Conservation (phyloP, 2,797 vertebrate genomes). For the Aselliscus stoliczkanus region DNA sequence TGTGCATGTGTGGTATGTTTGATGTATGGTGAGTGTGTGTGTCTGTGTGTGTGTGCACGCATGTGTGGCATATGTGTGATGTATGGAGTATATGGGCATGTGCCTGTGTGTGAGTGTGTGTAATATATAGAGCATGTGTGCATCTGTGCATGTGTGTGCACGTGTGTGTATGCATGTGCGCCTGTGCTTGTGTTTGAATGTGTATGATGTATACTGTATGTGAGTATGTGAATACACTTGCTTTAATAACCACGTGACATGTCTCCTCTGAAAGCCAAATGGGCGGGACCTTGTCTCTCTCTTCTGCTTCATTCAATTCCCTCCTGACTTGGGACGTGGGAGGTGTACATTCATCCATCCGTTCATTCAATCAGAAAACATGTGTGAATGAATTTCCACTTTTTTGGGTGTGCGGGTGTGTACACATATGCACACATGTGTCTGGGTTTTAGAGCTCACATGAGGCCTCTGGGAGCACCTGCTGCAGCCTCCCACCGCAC, state of each 20-base stretch:
- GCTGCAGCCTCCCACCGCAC: neutral
- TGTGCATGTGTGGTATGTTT: neutral
- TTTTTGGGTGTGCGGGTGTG: neutral
- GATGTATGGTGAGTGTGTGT: too few species aligned
- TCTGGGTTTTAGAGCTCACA: neutral
- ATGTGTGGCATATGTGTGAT: neutral
- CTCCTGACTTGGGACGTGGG: too few species aligned
- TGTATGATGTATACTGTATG: neutral
- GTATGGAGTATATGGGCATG: too few species aligned
- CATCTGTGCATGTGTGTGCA: too few species aligned
- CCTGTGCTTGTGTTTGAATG: neutral
- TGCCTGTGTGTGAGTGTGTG: neutral
- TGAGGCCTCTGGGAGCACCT: fast-evolving
- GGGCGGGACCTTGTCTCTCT: neutral
- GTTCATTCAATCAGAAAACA: neutral
- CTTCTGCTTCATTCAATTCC: neutral
- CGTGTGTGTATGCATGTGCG: fast-evolving
- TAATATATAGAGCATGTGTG: too few species aligned
- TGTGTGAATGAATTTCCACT: neutral
- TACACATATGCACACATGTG: fast-evolving
- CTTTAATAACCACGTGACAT: fast-evolving
- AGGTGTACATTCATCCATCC: neutral
- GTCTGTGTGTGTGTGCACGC: neutral
- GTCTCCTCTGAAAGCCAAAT: neutral
- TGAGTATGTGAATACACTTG: neutral